Base-by-base conservation (phyloP, 2,888 invertebrate genomes). In the Calameuta pallipes region DNA sequence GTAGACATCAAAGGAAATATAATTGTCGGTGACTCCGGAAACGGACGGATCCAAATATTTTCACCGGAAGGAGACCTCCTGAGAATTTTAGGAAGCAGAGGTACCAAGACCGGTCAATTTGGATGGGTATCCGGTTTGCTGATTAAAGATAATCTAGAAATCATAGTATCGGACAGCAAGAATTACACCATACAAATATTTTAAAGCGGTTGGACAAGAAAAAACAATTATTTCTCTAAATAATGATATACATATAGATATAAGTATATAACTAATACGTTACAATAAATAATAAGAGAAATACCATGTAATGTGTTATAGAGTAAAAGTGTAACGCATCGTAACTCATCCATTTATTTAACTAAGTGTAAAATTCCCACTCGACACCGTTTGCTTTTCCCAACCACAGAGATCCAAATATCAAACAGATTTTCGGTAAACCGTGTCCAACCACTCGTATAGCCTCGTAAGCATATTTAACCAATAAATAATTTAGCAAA, bases 1-100 rank as follows among this genome's bases (percentile, higher is more conserved):
- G 94, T 96, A 0, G 96, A 96, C 88, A 93, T 93, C 0, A 92
- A 94, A 89, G 96, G 96, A 0, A 95, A 95, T 88, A 95, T 97
- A 69, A 91, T 96, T 1, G 96, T 97, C 0, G 96, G 96, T 0
- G 96, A 97, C 88, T 95, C 95, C 0, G 96, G 96, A 0, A 96
- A 96, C 88, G 94, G 94, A 69, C 92, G 96, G 9, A 93, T 96
- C 0, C 96, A 96, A 90, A 94, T 97, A 12, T 96, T 96, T 88
- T 94, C 95, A 79, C 94, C 94, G 0, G 94, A 95, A 79, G 96
- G 96, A 6, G 93, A 94, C 78, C 93, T 95, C 78, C 93, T 95
- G 6, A 93, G 94, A 82, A 93, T 94, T 33, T 94, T 96, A 85
- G 96, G 96, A 0, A 92, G 93, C 0, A 84, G 91, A 33, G 93